Evolutionary conservation across 2,888 invertebrate genomes (phyloP), one percentile per base, ranked within the genome.

Genomic region (Zygogramma bicolorata): DNA sequence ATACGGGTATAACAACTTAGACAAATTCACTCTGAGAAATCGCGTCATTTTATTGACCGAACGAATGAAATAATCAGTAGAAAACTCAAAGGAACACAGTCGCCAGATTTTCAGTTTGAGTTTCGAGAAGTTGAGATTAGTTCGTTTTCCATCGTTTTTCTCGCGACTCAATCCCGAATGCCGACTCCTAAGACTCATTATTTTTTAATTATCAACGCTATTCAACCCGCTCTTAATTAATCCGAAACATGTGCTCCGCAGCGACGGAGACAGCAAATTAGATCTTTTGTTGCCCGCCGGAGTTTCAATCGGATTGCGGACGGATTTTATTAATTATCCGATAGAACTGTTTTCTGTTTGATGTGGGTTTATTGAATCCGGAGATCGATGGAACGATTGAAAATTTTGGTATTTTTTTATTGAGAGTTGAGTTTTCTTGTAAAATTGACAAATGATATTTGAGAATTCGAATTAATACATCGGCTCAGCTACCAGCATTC

Each of bases 151-250:
- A 10, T 53, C 73, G 53, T 22, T 66, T 65, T 67, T 65, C 53
- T 34, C 42, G 68, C 62, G 29, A 72, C 40, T 46, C 68, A 71
- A 74, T 71, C 70, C 7, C 27, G 13, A 53, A 25, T 53, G 6
- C 66, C 8, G 62, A 46, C 63, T 46, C 10, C 31, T 46, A 29
- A 62, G 70, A 71, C 77, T 81, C 77, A 79, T 81, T 81, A 81
- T 81, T 80, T 80, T 79, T 81, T 81, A 80, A 81, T 80, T 81
- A 80, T 78, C 77, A 77, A 70, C 75, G 69, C 71, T 70, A 76
- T 78, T 77, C 79, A 79, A 77, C 79, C 74, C 75, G 77, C 75
- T 78, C 27, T 78, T 81, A 80, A 81, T 81, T 81, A 80, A 78
- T 77, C 74, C 68, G 72, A 77, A 79, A 79, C 80, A 73, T 68